These are phyloP conservation scores for Thripadectes ignobilis DNA, from an alignment of 2,797 vertebrate species.

Conservation along the genomic window DNA sequence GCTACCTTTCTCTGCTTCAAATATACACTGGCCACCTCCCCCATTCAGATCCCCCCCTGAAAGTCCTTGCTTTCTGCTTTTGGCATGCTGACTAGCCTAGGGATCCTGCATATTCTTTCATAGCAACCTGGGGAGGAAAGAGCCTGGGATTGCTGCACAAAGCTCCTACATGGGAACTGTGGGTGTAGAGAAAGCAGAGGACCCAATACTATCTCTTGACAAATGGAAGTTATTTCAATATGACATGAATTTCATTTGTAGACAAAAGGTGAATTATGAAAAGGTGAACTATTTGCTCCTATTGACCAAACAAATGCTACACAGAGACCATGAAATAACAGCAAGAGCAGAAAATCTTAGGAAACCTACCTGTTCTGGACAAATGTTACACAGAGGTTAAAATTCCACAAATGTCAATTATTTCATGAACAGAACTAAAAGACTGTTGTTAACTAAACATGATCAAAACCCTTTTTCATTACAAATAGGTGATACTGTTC, in stretches of 20 bases:
- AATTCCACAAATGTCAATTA: neutral
- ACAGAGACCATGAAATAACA: neutral
- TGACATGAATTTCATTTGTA: neutral
- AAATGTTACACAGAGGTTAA: neutral
- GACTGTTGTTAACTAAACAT: neutral
- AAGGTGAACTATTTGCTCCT: conserved; percentile 1
- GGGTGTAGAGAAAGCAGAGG: neutral
- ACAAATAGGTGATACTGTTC: neutral
- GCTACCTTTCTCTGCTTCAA: neutral
- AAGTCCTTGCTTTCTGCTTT: neutral
- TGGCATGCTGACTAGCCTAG: neutral
- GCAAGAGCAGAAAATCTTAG: neutral
- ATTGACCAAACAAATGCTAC: neutral
- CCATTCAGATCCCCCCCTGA: neutral
- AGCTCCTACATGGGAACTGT: neutral
- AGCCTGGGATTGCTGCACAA: neutral
- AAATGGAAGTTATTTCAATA: neutral
- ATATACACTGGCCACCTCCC: no score
- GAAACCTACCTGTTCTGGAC: neutral
- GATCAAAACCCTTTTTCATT: neutral
- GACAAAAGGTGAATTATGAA: neutral
- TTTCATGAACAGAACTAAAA: neutral
- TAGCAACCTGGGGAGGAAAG: neutral
- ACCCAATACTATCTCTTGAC: neutral
- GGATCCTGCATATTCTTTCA: neutral